Percentiles rank a stretch among this genome's conserved stretches.
These are phyloP conservation scores for Diphyllodes magnificus DNA, from an alignment of 2,113 vertebrate species.

Conservation along the genomic window DNA sequence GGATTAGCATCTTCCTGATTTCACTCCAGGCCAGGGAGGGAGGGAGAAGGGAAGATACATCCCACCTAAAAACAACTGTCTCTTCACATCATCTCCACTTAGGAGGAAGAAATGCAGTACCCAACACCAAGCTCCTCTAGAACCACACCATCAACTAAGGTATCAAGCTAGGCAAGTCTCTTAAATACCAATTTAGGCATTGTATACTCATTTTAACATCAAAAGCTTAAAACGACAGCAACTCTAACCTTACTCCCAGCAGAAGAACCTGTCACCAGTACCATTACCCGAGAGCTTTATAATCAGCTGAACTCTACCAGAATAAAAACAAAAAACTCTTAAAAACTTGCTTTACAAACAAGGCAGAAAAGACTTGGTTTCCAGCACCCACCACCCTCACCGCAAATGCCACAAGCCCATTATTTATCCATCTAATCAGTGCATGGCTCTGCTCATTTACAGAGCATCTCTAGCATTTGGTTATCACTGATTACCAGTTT, in stretches of 20 bases:
- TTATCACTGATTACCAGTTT: neutral
- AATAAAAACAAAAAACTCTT: neutral
- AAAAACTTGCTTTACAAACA: neutral
- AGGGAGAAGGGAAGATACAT: neutral
- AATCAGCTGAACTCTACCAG: neutral
- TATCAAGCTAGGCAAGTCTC: neutral
- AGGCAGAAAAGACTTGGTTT: neutral
- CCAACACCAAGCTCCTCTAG: neutral
- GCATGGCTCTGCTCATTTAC: neutral
- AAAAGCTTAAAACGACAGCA: neutral
- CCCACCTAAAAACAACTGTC: neutral
- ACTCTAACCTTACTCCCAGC: neutral
- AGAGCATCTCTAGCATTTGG: neutral
- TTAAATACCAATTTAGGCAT: neutral
- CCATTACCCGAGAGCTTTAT: neutral
- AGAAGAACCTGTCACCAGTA: neutral
- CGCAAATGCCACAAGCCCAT: neutral
- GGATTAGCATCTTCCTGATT: neutral
- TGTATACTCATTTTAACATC: neutral
- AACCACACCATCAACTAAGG: neutral
- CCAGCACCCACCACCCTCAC: neutral
- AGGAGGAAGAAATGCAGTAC: neutral
- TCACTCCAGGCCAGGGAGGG: neutral
- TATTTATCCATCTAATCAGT: neutral
- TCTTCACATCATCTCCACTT: neutral